Evolutionary conservation across 92 coral and sea anemone genomes (phyloP).

Genomic region (Galaxea fascicularis): DNA sequence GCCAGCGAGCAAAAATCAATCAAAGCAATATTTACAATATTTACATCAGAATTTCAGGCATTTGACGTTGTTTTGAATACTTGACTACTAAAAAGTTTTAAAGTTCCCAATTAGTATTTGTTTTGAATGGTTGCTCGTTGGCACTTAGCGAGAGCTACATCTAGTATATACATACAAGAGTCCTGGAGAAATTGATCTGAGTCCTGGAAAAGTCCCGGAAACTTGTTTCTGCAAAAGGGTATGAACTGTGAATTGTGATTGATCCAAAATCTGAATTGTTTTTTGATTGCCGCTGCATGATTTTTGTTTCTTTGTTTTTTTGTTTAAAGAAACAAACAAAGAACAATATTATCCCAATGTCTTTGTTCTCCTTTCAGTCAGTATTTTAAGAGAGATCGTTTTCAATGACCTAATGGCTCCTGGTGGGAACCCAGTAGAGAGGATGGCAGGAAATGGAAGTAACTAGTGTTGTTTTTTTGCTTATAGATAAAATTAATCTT

Average conservation of each 20-base stretch:
- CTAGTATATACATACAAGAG: conserved; percentile 8
- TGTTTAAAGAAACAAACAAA: not conserved
- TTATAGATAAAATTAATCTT: conserved; percentile 3
- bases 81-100: too few species aligned
- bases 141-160: too few species aligned
- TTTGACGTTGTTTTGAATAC: not conserved
- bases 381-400: too few species aligned
- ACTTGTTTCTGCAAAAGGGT: conserved; percentile 9
- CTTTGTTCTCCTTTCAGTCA: not conserved
- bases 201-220: too few species aligned
- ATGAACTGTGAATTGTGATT: conserved; percentile 6
- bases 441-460: too few species aligned
- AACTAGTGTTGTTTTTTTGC: conserved; percentile 14
- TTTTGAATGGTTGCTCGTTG: too few species aligned
- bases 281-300: conserved; percentile 12
- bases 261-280: conserved; percentile 23
- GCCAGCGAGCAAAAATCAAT: conserved; percentile 29
- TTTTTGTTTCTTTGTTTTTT: conserved; percentile 4
- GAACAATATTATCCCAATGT: conserved; percentile 5
- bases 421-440: too few species aligned
- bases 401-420: too few species aligned
- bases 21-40: too few species aligned
- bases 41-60: too few species aligned
- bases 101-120: not conserved
- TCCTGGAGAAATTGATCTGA: not conserved